These are phyloP conservation scores for Lasioglossum calceatum DNA, from an alignment of 2,888 invertebrate species.

Conservation along the genomic window DNA sequence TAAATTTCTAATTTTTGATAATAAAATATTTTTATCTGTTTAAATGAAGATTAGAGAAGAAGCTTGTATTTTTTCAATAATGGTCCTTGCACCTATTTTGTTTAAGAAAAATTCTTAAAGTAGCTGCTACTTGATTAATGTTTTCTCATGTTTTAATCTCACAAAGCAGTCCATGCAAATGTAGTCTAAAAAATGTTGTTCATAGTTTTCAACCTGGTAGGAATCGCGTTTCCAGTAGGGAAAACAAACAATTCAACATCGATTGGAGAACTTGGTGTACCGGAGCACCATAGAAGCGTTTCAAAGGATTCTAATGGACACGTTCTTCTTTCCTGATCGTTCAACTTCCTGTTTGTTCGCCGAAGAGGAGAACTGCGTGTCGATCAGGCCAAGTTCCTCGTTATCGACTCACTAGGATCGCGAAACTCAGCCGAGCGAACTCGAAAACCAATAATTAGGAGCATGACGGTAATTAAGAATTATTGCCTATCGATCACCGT, in stretches of 20 bases:
- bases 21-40: neutral
- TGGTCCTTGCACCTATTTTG: neutral
- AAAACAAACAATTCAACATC: neutral
- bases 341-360: constrained; percentile 20
- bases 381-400: constrained; percentile 35
- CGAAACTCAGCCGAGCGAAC: constrained; percentile 39
- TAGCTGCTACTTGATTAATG: neutral
- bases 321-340: neutral
- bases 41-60: neutral
- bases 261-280: neutral
- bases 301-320: neutral
- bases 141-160: too few relatives aligned
- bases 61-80: neutral
- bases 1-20: neutral
- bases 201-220: neutral
- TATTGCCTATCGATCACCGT: constrained; percentile 59
- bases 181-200: neutral
- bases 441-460: constrained; percentile 64
- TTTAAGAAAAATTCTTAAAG: neutral
- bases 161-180: too few relatives aligned
- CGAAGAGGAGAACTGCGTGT: constrained; percentile 20
- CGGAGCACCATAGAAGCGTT: neutral
- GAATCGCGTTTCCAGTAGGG: neutral
- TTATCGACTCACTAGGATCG: constrained; percentile 43
- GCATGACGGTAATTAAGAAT: constrained; percentile 66